A percentile compares a stretch with the other conserved stretches of the same genome.
Conservation (phyloP, 1,140 invertebrate genomes). For the Caenorhabditis remanei region DNA sequence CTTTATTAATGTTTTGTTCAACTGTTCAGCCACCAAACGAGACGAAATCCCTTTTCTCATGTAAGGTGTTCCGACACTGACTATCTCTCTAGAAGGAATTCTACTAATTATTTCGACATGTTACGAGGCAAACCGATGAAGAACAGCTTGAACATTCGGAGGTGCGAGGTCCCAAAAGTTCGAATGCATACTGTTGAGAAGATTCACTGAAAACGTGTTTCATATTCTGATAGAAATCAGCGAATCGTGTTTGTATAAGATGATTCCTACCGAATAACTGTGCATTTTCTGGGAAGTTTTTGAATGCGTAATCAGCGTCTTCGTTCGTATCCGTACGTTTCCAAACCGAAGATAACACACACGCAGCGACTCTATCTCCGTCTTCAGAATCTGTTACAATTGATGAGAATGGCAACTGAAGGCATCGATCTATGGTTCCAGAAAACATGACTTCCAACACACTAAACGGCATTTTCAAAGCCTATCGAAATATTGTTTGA, state of each 20-base stretch:
- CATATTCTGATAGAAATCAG: too few species aligned
- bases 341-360: background rate
- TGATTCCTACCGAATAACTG: background rate
- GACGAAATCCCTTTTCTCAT: background rate
- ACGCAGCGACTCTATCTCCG: background rate
- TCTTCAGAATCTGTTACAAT: background rate
- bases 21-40: too few species aligned
- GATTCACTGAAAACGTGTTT: background rate
- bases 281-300: background rate
- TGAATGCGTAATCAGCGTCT: background rate
- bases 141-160: background rate
- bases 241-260: too few species aligned
- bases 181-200: background rate
- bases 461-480: background rate
- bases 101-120: background rate
- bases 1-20: too few species aligned
- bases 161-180: slow-evolving; percentile 10
- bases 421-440: background rate
- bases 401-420: background rate
- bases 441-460: background rate
- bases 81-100: background rate
- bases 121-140: background rate
- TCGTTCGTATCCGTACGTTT: background rate
- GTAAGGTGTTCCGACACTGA: background rate
- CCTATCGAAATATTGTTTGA: background rate